Base-by-base conservation (phyloP, 2,888 invertebrate species). In the Cheilosia soror region DNA sequence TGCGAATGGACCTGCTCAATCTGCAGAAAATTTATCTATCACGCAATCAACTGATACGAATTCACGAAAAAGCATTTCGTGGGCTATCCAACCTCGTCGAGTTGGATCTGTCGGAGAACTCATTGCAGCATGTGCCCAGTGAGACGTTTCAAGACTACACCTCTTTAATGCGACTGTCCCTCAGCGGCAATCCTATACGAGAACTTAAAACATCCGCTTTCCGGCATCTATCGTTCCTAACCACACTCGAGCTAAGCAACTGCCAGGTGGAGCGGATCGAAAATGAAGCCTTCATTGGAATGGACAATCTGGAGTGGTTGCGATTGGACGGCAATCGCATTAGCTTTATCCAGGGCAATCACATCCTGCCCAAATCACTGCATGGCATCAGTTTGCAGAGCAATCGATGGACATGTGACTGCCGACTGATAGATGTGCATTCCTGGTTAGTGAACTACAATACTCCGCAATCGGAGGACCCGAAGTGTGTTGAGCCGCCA, bases 381-480 rank as follows among this genome's bases (percentile, higher is more conserved):
- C 95, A 96, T 89, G 97, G 96, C 77, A 94, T 97, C 78, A 95
- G 96, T 89, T 93, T 98, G 88, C 96, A 97, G 91, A 96, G 95
- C 91, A 98, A 98, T 93, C 96, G 96, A 87, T 98, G 97, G 98
- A 94, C 95, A 88, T 98, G 98, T 92, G 97, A 97, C 92, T 98
- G 98, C 92, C 94, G 95, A 88, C 93, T 97, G 89, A 93, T 95
- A 88, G 95, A 96, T 89, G 93, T 97, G 89, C 95, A 96, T 90
- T 93, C 94, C 87, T 97, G 97, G 97, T 93, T 98, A 89, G 93
- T 94, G 88, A 95, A 94, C 90, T 95, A 95, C 90, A 96, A 95
- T 89, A 95, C 96, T 88, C 96, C 97, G 7, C 95, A 96, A 90
- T 94, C 95, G 37, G 95, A 95, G 69, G 96, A 97, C 89, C 97